These are phyloP conservation scores for Irena cyanogastra DNA, from an alignment of 2,113 vertebrate species.

Conservation along the genomic window DNA sequence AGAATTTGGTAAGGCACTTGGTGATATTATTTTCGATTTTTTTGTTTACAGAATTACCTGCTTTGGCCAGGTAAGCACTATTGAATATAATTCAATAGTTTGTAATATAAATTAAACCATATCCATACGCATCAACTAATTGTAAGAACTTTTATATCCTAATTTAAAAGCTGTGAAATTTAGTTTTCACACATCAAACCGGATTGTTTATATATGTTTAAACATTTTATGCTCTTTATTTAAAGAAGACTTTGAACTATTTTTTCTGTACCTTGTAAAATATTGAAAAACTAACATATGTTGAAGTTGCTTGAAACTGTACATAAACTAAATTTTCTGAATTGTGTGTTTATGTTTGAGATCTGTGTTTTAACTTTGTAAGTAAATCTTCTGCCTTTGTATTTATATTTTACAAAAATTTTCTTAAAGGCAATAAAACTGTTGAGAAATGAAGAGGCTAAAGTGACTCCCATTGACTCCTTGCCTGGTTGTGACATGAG, in stretches of 20 bases:
- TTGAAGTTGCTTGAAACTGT: conserved; percentile 91
- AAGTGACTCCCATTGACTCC: conserved; percentile 15
- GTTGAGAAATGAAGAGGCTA: conserved; percentile 72
- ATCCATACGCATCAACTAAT: conserved; percentile 78
- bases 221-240: conserved; percentile 93
- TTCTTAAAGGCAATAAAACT: conserved; percentile 96
- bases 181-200: conserved; percentile 86
- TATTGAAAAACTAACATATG: conserved; percentile 91
- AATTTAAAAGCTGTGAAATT: conserved; percentile 85
- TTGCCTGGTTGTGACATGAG: not conserved
- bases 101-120: conserved; percentile 88
- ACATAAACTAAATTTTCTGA: conserved; percentile 95
- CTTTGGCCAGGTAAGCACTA: conserved; percentile 77
- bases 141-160: conserved; percentile 86
- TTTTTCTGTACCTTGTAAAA: conserved; percentile 93
- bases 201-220: conserved; percentile 85
- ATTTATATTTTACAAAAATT: conserved; percentile 99
- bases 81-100: conserved; percentile 85
- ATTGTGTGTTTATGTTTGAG: conserved; percentile 92
- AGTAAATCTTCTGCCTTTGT: conserved; percentile 99
- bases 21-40: conserved; percentile 74
- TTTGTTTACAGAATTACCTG: conserved; percentile 90
- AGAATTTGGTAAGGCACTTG: conserved; percentile 72
- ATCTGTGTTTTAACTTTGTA: conserved; percentile 98
- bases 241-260: conserved; percentile 95